Percentiles rank a stretch among this genome's conserved stretches.
phyloP scores from a whole-genome alignment of 2,113 vertebrate genomes.

The Labeo catla region DNA sequence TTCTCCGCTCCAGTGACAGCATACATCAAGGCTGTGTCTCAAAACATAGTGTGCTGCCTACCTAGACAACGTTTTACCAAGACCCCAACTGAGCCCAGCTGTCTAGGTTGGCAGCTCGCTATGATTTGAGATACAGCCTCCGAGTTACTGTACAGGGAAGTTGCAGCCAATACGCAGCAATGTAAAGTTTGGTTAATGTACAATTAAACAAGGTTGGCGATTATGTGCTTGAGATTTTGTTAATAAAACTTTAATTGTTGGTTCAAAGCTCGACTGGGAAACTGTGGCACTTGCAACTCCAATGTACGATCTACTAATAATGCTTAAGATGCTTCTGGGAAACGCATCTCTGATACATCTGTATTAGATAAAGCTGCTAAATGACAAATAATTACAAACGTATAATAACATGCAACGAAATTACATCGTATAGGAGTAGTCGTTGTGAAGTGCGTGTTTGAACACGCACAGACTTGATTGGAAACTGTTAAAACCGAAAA shows the following conservation, averaged over 20 bases:
- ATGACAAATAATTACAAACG: background rate
- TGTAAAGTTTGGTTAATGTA: background rate
- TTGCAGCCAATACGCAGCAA: background rate
- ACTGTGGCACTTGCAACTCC: background rate
- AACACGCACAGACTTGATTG: background rate
- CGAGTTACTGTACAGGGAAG: background rate
- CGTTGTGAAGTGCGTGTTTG: background rate
- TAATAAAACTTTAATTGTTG: background rate
- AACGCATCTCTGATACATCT: background rate
- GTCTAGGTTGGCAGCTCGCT: background rate
- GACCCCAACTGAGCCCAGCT: background rate
- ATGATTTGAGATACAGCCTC: background rate
- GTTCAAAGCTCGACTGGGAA: background rate
- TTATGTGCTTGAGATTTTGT: no score
- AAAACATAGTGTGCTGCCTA: constrained; percentile 20
- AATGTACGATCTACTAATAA: no score
- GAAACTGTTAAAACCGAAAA: background rate
- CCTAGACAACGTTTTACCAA: background rate
- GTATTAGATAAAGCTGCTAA: background rate
- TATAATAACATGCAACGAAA: background rate
- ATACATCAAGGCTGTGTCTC: constrained; percentile 21
- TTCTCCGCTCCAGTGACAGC: constrained; percentile 44
- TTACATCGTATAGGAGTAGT: background rate
- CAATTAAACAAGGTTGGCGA: background rate
- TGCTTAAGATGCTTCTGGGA: background rate